These are phyloP conservation scores for Sebastes taczanowskii DNA, from an alignment of 2,797 vertebrate species.

Conservation along the genomic window DNA sequence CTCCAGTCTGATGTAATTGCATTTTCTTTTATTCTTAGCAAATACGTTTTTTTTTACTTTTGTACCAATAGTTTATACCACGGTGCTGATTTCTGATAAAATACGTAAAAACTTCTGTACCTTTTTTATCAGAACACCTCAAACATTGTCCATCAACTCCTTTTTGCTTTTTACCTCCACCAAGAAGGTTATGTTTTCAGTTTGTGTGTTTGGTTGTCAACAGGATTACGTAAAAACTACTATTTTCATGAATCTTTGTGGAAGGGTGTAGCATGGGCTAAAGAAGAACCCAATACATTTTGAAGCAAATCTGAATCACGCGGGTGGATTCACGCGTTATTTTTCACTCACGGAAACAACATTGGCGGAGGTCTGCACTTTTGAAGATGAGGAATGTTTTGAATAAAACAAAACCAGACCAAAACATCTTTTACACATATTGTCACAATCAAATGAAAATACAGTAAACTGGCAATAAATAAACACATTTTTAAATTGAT, in stretches of 20 bases:
- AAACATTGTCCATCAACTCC: neutral
- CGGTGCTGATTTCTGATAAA: neutral
- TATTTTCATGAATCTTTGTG: neutral
- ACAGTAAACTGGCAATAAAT: neutral
- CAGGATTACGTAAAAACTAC: neutral
- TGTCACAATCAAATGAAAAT: neutral
- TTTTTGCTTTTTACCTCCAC: neutral
- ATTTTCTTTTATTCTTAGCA: neutral
- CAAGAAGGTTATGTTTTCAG: neutral
- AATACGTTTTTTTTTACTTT: neutral
- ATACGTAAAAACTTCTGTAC: neutral
- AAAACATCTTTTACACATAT: neutral
- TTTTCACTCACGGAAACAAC: neutral
- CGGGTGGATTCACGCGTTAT: neutral
- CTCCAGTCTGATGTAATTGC: too few species aligned
- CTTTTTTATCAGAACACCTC: neutral
- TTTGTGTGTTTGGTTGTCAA: neutral
- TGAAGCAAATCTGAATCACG: too few species aligned
- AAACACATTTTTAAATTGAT: neutral
- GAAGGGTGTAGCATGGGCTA: neutral
- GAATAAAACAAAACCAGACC: neutral
- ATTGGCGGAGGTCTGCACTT: neutral
- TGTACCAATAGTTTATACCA: neutral
- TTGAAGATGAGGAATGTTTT: neutral
- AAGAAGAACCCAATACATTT: neutral